phyloP scores from a whole-genome alignment of 2,797 vertebrate species.

The Enteromius trimaculatus region DNA sequence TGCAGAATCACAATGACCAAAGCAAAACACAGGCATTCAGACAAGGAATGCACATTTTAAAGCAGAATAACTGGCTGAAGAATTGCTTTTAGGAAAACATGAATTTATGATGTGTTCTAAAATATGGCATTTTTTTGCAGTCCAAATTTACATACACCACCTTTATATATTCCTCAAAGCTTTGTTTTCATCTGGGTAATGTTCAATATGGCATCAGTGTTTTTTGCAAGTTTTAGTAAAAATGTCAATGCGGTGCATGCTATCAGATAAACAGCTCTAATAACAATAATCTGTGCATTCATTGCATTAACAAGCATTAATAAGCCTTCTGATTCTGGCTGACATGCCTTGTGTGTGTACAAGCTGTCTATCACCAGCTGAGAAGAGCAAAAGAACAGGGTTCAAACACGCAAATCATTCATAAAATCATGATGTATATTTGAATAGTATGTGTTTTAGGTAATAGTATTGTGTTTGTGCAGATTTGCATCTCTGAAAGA shows the following conservation, averaged over 20 bases:
- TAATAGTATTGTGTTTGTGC: not conserved
- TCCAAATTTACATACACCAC: too few species aligned
- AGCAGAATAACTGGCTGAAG: too few species aligned
- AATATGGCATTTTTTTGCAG: too few species aligned
- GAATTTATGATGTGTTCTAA: too few species aligned
- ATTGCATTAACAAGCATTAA: not conserved
- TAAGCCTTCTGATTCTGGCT: not conserved
- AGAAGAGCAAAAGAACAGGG: not conserved
- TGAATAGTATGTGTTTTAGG: not conserved
- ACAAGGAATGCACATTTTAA: too few species aligned
- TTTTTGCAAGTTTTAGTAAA: not conserved
- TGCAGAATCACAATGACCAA: too few species aligned
- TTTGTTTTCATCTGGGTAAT: too few species aligned
- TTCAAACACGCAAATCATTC: not conserved
- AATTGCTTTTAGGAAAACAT: too few species aligned
- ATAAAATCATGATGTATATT: not conserved
- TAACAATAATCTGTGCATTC: not conserved
- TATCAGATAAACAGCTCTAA: conserved; percentile 14
- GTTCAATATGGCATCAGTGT: not conserved
- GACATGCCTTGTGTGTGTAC: conserved; percentile 1
- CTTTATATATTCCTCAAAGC: too few species aligned
- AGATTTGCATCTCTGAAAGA: not conserved
- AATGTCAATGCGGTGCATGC: not conserved
- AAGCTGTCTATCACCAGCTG: conserved; percentile 7
- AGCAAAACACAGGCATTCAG: too few species aligned